Conservation (phyloP, 2,797 vertebrate species). For the Anisognathus igniventris region DNA sequence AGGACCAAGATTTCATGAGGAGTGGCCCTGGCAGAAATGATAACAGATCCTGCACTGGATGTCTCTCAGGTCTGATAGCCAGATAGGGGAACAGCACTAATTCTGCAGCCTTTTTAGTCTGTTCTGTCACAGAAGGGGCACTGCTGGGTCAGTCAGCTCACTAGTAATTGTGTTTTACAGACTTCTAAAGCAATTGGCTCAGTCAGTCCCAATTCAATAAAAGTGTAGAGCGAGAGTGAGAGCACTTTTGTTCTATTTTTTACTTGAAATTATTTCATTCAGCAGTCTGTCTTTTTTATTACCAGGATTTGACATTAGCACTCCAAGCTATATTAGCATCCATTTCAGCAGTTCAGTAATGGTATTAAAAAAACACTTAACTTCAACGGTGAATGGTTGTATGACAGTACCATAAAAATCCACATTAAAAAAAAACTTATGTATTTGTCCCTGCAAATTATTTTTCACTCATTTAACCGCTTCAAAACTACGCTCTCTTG, state of each 20-base stretch:
- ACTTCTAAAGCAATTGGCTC: slow-evolving; percentile 82
- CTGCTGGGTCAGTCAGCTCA: slow-evolving; percentile 76
- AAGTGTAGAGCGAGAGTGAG: slow-evolving; percentile 76
- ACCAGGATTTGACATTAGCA: slow-evolving; percentile 84
- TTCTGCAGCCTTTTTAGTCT: slow-evolving; percentile 68
- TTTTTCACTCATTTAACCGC: slow-evolving; percentile 78
- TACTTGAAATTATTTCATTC: slow-evolving; percentile 84
- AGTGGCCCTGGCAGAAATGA: neutral
- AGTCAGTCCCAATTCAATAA: slow-evolving; percentile 85
- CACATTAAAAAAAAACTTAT: slow-evolving; percentile 80
- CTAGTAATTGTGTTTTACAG: slow-evolving; percentile 84
- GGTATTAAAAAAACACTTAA: slow-evolving; percentile 87
- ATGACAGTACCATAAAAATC: slow-evolving; percentile 81
- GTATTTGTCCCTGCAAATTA: slow-evolving; percentile 81
- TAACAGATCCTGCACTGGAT: neutral
- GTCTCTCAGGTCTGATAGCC: slow-evolving; percentile 22
- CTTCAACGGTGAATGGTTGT: slow-evolving; percentile 80
- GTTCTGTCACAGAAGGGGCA: slow-evolving; percentile 74
- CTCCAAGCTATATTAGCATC: slow-evolving; percentile 84
- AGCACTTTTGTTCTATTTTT: slow-evolving; percentile 80
- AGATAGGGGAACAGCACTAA: slow-evolving; percentile 28
- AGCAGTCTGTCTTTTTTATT: slow-evolving; percentile 87
- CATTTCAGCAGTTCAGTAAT: slow-evolving; percentile 83
- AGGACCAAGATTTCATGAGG: slow-evolving; percentile 28
- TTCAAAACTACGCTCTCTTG: slow-evolving; percentile 69